phyloP scores from a whole-genome alignment of 2,888 invertebrate genomes.

The Cyclophora albipunctata region DNA sequence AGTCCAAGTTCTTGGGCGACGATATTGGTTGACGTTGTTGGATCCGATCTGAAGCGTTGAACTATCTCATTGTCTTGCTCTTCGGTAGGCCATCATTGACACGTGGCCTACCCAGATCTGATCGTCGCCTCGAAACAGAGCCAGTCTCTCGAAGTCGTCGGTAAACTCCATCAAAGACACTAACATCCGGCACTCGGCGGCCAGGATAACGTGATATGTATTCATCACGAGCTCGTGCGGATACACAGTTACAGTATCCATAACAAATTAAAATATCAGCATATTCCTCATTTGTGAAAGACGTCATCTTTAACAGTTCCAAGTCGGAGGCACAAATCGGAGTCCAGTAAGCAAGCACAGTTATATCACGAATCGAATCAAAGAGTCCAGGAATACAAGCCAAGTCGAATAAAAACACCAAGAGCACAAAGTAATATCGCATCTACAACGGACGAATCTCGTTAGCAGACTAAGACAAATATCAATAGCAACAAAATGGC shows the following conservation, averaged over 20 bases:
- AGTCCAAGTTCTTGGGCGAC: no score
- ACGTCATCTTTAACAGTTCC: conserved; percentile 7
- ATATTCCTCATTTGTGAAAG: conserved; percentile 7
- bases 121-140: conserved; percentile 18
- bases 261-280: conserved; percentile 15
- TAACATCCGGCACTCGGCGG: conserved; percentile 20
- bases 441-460: no score
- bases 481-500: no score
- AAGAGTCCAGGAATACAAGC: no score
- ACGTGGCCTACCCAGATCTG: conserved; percentile 21
- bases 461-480: no score
- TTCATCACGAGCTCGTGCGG: conserved; percentile 17
- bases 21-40: no score
- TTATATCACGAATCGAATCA: no score
- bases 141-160: conserved; percentile 23
- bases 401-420: no score
- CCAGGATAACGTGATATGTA: conserved; percentile 19
- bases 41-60: no score
- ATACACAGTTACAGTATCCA: conserved; percentile 13
- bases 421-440: no score
- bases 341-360: not conserved
- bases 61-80: conserved; percentile 2
- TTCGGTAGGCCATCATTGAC: conserved; percentile 14
- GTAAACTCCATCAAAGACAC: conserved; percentile 18
- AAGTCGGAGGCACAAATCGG: not conserved